Percentiles rank a stretch among this genome's conserved stretches.
Evolutionary conservation across 2,888 invertebrate species (phyloP).

Genomic region (Nematopogon swammerdamellus): DNA sequence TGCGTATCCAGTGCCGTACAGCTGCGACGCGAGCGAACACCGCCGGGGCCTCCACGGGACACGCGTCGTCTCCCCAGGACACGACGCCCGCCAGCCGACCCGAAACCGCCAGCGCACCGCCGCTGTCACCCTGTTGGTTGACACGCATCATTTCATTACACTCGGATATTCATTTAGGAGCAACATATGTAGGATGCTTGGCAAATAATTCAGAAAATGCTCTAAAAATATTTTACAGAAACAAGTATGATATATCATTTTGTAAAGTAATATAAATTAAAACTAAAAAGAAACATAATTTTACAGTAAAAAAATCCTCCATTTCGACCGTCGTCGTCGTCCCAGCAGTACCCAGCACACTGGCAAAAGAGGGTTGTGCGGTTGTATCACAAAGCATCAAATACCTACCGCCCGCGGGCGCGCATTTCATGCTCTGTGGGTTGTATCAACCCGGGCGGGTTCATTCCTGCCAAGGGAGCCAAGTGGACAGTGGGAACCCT

Average conservation of each 20-base stretch:
- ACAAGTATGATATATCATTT: not conserved
- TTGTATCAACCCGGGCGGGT: too few relatives aligned
- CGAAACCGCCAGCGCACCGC: conserved; percentile 39
- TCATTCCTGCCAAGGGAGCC: too few relatives aligned
- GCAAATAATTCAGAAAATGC: not conserved
- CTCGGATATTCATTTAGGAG: not conserved
- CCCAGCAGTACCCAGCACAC: too few relatives aligned
- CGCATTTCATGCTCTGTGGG: too few relatives aligned
- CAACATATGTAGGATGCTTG: not conserved
- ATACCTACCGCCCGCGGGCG: too few relatives aligned
- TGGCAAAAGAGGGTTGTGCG: too few relatives aligned
- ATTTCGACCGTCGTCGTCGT: too few relatives aligned
- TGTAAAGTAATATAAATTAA: not conserved
- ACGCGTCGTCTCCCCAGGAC: conserved; percentile 42
- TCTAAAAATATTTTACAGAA: too few relatives aligned
- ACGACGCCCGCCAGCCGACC: conserved; percentile 34
- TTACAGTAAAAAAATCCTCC: too few relatives aligned
- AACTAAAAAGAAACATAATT: too few relatives aligned
- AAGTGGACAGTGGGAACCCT: too few relatives aligned
- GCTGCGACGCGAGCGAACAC: conserved; percentile 34
- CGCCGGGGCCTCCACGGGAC: conserved; percentile 31
- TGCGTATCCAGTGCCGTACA: conserved; percentile 33
- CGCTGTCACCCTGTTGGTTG: conserved; percentile 45
- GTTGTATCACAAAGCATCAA: too few relatives aligned
- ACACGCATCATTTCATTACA: not conserved